Conservation (phyloP, 2,888 invertebrate genomes). For the Zonitis immaculata region DNA sequence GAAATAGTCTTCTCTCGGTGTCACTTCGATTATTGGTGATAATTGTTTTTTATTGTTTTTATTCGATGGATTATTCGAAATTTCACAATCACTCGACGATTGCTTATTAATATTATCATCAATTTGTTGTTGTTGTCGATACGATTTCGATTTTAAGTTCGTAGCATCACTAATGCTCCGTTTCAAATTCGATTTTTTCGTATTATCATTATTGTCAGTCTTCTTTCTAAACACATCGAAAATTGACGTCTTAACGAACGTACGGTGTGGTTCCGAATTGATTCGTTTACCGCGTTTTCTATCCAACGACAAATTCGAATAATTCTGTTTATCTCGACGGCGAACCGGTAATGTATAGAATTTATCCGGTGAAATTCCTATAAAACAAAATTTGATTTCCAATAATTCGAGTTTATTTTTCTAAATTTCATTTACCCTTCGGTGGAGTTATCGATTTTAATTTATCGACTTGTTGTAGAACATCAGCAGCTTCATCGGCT, state of each 20-base stretch:
- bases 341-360: slow-evolving; percentile 66
- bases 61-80: slow-evolving; percentile 46
- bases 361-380: slow-evolving; percentile 53
- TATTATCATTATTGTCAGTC: too few species aligned
- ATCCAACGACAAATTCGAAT: slow-evolving; percentile 34
- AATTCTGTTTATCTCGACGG: slow-evolving; percentile 49
- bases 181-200: slow-evolving; percentile 50
- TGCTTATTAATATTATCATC: too few species aligned
- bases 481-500: slow-evolving; percentile 70
- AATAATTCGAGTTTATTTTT: too few species aligned
- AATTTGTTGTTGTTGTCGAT: slow-evolving; percentile 50
- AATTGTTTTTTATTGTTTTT: slow-evolving; percentile 67
- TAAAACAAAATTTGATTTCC: too few species aligned
- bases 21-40: slow-evolving; percentile 75
- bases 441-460: slow-evolving; percentile 55
- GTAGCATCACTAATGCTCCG: slow-evolving; percentile 54
- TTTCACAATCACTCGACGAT: slow-evolving; percentile 25
- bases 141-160: slow-evolving; percentile 54
- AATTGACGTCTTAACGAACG: slow-evolving; percentile 57
- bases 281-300: slow-evolving; percentile 44
- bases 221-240: slow-evolving; percentile 62
- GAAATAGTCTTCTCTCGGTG: slow-evolving; percentile 67
- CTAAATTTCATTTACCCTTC: too few species aligned
- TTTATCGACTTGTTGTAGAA: slow-evolving; percentile 68
- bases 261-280: slow-evolving; percentile 54